Base-by-base conservation (phyloP, 2,888 invertebrate species). In the Zygaena filipendulae region DNA sequence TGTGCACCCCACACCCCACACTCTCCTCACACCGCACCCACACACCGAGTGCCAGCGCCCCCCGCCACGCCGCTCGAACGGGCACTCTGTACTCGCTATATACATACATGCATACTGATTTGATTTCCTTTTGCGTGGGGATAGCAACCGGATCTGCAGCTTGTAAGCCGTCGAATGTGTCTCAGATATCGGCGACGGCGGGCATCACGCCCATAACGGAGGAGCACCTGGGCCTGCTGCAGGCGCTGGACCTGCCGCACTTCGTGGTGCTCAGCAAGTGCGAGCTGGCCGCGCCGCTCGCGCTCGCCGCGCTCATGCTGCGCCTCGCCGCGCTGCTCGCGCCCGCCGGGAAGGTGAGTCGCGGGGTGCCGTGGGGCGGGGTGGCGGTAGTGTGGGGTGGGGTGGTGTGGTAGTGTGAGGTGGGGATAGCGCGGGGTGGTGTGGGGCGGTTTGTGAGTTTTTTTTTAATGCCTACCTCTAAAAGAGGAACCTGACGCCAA, bases 241-340 rank as follows among this genome's bases (percentile, higher is more conserved):
- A 89, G 0, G 92, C 92, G 0, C 60, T 94, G 23, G 87, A 91
- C 45, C 85, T 92, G 47, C 97, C 98, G 0, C 90, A 97, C 62
- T 95, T 97, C 60, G 88, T 95, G 9, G 92, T 97, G 1, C 84
- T 99, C 33, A 96, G 92, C 35, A 99, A 99, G 81, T 90, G 89
- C 31, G 98, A 99, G 68, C 82, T 95, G 31, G 89, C 90, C n/a
- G 70, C 88, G 84, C 33, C 88, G 84, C 33, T 87, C 88, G 49
- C 42, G 1, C 35, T 39, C n/a, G 59, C 84, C 82, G 48, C 87
- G 87, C 19, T 97, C 89, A 9, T 91, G 86, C 32, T 25, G 0
- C 39, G 56, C n/a, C 51, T 74, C 14, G 35, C 36, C 0, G 43
- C 33, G 0, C 30, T 63, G 1, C 42, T 70, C 11, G 38, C 37